Conservation (phyloP, 2,113 vertebrate species). For the Catagonus wagneri region DNA sequence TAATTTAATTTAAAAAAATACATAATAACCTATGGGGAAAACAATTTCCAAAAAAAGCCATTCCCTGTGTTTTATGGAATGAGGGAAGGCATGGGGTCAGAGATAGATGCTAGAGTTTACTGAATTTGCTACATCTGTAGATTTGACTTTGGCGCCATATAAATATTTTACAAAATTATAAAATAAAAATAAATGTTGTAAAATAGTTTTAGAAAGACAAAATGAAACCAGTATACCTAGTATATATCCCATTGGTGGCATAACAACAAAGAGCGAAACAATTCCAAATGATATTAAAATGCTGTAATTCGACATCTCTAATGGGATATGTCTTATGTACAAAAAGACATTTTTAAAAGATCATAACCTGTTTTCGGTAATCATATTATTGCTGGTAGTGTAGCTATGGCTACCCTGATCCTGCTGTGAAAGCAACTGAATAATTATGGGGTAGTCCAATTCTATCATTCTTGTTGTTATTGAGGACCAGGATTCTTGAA, state of each 20-base stretch:
- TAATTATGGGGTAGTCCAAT: neutral
- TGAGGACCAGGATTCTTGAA: neutral
- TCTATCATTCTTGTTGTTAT: neutral
- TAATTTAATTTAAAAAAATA: neutral
- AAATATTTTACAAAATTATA: slow-evolving; percentile 58
- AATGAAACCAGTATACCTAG: slow-evolving; percentile 14
- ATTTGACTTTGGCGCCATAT: slow-evolving; percentile 52
- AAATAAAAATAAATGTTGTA: slow-evolving; percentile 52
- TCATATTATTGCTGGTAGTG: neutral
- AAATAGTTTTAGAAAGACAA: slow-evolving; percentile 54
- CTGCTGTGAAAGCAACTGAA: neutral
- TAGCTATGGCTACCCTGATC: neutral
- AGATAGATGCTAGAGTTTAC: neutral
- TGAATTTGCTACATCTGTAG: slow-evolving; percentile 43
- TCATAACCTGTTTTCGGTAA: neutral
- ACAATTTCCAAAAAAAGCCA: neutral
- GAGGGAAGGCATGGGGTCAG: neutral
- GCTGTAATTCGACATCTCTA: neutral
- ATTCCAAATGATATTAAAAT: neutral
- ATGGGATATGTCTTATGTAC: neutral
- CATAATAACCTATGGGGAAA: neutral
- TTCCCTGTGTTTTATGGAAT: slow-evolving; percentile 7
- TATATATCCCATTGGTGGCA: neutral
- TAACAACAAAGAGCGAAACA: neutral
- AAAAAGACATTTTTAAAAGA: neutral